Evolutionary conservation across 2,888 invertebrate genomes (phyloP), one percentile per base, ranked within the genome.

Genomic region (Nymphalis urticae): DNA sequence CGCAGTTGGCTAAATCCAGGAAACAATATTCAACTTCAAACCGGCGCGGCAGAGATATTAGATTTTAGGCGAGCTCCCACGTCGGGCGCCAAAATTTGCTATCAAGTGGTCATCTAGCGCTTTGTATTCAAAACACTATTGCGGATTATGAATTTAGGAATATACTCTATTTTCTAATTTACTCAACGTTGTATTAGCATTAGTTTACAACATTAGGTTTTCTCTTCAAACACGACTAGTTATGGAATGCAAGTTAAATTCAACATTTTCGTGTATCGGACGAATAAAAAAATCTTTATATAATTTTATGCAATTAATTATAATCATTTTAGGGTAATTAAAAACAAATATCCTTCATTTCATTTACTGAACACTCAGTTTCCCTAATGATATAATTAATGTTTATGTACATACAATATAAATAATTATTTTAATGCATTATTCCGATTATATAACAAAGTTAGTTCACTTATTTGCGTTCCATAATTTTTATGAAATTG

Each of bases 11-110:
- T 59, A 42, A 60, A 60, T 48, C 24, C 27, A 61, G 61, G 48
- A 61, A 61, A 61, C 61, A 61, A 61, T 61, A 61, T 61, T 48
- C 61, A 61, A 61, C 61, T 48, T n/a, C 48, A 48, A 61, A 61
- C 21, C 61, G 21, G 47, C 47, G 21, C 42, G 61, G 24, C 42
- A 27, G 48, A 61, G 61, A 61, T 61, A 61, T 61, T 61, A 48
- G 61, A 61, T 61, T 61, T 48, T 48, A 48, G 48, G 61, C 58
- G 58, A 42, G n/a, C 24, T 27, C 61, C 61, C 61, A 61, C 48
- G 48, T 61, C 61, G 61, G 48, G 61, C 61, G 61, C 61, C 61
- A 61, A 27, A 61, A 61, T 48, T 58, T 58, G 24, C 61, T 61
- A 61, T 61, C 61, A 61, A 61, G 61, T 42, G 61, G 47, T 61